phyloP scores from a whole-genome alignment of 2,888 invertebrate species.

The Stenotaenia linearis region DNA sequence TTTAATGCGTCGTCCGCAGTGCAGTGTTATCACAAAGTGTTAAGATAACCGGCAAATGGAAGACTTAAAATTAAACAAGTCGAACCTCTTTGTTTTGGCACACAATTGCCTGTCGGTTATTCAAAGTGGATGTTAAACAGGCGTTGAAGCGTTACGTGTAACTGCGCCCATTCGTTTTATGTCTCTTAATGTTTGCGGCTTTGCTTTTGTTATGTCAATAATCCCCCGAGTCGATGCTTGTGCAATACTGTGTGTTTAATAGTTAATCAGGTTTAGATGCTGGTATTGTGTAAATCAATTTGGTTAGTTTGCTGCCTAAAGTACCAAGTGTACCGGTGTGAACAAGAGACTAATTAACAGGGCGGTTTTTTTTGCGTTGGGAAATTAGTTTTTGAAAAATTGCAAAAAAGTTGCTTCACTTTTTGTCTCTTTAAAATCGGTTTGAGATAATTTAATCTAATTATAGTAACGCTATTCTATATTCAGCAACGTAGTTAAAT shows the following conservation, averaged over 20 bases:
- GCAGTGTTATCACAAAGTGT: background rate
- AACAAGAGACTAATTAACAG: background rate
- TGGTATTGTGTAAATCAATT: background rate
- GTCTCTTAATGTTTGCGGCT: background rate
- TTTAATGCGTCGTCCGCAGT: background rate
- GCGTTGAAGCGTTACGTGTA: background rate
- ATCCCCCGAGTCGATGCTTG: background rate
- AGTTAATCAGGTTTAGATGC: conserved; percentile 9
- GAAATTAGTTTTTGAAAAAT: background rate
- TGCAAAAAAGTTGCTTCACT: no score
- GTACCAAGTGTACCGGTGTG: background rate
- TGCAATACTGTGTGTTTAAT: background rate
- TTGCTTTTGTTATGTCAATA: background rate
- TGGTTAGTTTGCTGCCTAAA: background rate
- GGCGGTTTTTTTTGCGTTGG: background rate
- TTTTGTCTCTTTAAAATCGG: no score
- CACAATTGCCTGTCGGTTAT: background rate
- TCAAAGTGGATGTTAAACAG: background rate
- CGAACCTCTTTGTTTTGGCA: background rate
- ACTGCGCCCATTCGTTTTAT: background rate
- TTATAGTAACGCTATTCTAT: no score
- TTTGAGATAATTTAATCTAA: no score
- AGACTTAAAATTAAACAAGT: background rate
- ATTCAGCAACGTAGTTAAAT: no score
- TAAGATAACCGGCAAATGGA: no score